phyloP scores from a whole-genome alignment of 2,113 vertebrate species.

The Alexandromys fortis region DNA sequence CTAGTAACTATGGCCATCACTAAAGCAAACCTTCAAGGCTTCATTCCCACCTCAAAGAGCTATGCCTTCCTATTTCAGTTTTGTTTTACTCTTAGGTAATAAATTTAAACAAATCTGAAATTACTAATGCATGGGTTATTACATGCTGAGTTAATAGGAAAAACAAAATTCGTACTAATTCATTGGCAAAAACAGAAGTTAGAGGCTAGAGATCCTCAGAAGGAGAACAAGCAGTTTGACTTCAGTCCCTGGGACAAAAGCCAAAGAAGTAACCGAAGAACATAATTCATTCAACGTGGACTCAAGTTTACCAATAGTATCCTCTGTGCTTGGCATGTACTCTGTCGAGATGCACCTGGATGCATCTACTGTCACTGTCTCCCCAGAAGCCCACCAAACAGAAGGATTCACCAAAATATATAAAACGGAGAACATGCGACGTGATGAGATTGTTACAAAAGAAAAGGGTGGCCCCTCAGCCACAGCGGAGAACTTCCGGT shows the following conservation, averaged over 20 bases:
- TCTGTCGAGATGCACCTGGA: background rate
- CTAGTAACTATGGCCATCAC: background rate
- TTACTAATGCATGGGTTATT: background rate
- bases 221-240: background rate
- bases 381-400: background rate
- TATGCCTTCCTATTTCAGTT: background rate
- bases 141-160: background rate
- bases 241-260: background rate
- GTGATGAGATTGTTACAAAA: background rate
- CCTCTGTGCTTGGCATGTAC: background rate
- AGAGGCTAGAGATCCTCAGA: constrained; percentile 10
- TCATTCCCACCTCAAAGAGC: background rate
- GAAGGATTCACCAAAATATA: background rate
- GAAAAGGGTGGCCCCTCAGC: background rate
- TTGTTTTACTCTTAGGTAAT: constrained; percentile 12
- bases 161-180: constrained; percentile 6
- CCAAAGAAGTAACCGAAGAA: background rate
- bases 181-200: constrained; percentile 15
- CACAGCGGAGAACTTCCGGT: background rate
- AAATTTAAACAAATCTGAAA: constrained; percentile 31
- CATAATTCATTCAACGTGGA: background rate
- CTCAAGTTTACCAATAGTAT: background rate
- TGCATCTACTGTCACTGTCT: background rate
- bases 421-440: background rate
- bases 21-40: background rate